These are phyloP conservation scores for Aphaenogaster floridana DNA, from an alignment of 1,140 invertebrate species.

Conservation along the genomic window DNA sequence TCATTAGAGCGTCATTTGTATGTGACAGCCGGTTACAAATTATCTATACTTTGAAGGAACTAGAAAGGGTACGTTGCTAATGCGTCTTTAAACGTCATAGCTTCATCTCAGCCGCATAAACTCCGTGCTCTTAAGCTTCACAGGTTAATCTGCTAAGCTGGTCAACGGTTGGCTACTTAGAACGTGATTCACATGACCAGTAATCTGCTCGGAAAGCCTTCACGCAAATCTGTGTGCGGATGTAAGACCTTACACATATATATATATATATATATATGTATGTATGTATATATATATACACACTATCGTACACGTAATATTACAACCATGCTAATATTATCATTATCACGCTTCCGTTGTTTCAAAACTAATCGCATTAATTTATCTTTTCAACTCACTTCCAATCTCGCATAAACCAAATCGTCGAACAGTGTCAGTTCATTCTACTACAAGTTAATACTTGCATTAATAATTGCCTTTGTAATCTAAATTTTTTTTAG, in stretches of 20 bases:
- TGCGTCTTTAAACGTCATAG: slow-evolving; percentile 55
- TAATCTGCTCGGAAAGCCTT: slow-evolving; percentile 52
- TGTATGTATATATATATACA: not conserved
- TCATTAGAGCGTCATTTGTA: not conserved
- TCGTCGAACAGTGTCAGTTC: not conserved
- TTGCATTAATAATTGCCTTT: not conserved
- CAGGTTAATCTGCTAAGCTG: slow-evolving; percentile 47
- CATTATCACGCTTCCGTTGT: slow-evolving; percentile 18
- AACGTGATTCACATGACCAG: slow-evolving; percentile 52
- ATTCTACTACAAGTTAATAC: not conserved
- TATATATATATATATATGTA: no score
- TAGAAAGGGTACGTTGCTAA: slow-evolving; percentile 13
- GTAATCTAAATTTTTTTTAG: not conserved
- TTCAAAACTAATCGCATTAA: slow-evolving; percentile 21
- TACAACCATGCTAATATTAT: slow-evolving; percentile 11
- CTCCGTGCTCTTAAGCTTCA: slow-evolving; percentile 25
- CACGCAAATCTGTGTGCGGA: slow-evolving; percentile 34
- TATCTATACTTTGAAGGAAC: not conserved
- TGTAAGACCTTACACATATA: slow-evolving; percentile 5
- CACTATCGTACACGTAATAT: not conserved
- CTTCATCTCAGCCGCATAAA: slow-evolving; percentile 48
- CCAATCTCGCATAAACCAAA: not conserved
- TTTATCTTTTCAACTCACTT: slow-evolving; percentile 16
- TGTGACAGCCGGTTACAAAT: not conserved
- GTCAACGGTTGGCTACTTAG: slow-evolving; percentile 59